Percentiles rank a stretch among this genome's conserved stretches.
Conservation (phyloP, 2,888 invertebrate species). For the Colostygia pectinataria region DNA sequence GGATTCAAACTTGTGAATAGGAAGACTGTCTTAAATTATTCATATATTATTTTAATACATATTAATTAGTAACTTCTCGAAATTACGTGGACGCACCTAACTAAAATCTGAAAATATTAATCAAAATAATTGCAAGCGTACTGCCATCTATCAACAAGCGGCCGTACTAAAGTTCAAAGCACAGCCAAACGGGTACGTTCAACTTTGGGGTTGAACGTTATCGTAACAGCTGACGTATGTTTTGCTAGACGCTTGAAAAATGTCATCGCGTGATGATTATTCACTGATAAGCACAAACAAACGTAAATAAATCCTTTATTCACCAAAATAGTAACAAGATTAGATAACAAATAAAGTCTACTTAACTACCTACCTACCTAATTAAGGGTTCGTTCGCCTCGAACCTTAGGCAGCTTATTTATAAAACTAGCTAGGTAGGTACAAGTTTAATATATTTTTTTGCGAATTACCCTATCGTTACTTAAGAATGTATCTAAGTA, state of each 20-base stretch:
- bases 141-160: conserved; percentile 52
- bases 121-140: conserved; percentile 9
- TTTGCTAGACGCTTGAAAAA: conserved; percentile 9
- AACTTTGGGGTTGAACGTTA: conserved; percentile 39
- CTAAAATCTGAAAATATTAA: conserved; percentile 13
- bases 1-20: too few relatives aligned
- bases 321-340: too few relatives aligned
- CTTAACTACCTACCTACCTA: too few relatives aligned
- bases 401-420: too few relatives aligned
- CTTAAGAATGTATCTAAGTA: too few relatives aligned
- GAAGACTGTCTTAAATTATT: too few relatives aligned
- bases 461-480: too few relatives aligned
- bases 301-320: neutral
- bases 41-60: conserved; percentile 5
- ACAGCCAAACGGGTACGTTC: conserved; percentile 72
- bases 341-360: too few relatives aligned
- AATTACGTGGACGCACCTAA: neutral
- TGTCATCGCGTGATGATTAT: neutral
- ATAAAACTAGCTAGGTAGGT: too few relatives aligned
- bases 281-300: neutral
- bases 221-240: conserved; percentile 45
- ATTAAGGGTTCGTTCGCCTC: too few relatives aligned
- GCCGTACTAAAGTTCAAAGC: conserved; percentile 69
- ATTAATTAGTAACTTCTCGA: conserved; percentile 13
- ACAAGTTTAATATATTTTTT: too few relatives aligned